phyloP scores from a whole-genome alignment of 2,797 vertebrate genomes.

The Cryptoprocta ferox region DNA sequence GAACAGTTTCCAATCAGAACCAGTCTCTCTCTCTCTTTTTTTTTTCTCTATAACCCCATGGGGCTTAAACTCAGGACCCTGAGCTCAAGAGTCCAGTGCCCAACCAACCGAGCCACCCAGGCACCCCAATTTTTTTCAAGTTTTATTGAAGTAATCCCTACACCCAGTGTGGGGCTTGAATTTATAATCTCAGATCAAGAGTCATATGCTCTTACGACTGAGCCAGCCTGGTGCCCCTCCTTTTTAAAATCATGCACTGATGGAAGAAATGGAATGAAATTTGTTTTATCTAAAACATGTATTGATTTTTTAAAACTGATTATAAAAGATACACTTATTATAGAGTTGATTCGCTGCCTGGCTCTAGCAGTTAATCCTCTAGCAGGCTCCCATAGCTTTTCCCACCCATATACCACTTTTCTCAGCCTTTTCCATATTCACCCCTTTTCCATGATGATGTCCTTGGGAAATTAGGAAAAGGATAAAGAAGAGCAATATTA shows the following conservation, averaged over 20 bases:
- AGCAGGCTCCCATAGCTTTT: background rate
- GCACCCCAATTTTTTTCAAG: background rate
- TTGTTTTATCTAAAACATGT: background rate
- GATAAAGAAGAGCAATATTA: background rate
- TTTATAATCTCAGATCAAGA: background rate
- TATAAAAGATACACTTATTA: background rate
- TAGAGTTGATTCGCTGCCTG: background rate
- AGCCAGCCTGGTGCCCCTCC: background rate
- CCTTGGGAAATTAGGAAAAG: background rate
- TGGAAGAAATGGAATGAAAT: background rate
- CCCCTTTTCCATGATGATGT: background rate
- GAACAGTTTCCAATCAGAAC: background rate
- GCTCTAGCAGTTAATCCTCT: background rate
- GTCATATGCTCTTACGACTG: background rate
- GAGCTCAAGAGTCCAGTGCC: background rate
- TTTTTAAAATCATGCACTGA: background rate
- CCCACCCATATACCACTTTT: background rate
- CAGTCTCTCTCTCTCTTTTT: background rate
- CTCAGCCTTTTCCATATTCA: background rate
- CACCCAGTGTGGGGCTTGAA: background rate
- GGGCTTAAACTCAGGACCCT: background rate
- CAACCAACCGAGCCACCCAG: background rate
- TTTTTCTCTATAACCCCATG: background rate
- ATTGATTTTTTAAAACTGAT: background rate
- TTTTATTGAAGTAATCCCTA: background rate